phyloP scores from a whole-genome alignment of 2,113 vertebrate species.

The Mustelus asterias region DNA sequence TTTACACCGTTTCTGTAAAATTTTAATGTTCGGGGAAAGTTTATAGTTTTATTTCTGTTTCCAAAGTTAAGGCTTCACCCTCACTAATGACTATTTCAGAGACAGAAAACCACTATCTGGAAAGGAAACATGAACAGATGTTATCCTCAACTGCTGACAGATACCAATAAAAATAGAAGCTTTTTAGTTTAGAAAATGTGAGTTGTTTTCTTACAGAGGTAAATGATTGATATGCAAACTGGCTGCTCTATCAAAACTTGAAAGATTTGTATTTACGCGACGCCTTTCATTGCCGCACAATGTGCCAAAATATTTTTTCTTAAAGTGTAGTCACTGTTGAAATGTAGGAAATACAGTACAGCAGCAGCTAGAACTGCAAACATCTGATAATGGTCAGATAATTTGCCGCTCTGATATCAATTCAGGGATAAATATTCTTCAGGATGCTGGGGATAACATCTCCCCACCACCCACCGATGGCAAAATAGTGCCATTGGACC shows the following conservation, averaged over 20 bases:
- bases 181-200: neutral
- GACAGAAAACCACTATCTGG: neutral
- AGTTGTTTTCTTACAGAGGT: neutral
- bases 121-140: conserved; percentile 1
- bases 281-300: neutral
- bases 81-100: conserved; percentile 10
- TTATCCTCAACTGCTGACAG: neutral
- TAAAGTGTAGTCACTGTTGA: neutral
- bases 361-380: neutral
- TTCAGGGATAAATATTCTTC: neutral
- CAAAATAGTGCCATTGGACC: neutral
- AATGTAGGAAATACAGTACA: neutral
- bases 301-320: neutral
- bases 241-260: neutral
- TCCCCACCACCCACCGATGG: too few species aligned
- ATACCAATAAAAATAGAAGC: neutral
- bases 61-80: neutral
- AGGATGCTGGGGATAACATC: too few species aligned
- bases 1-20: neutral
- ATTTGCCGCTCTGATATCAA: neutral
- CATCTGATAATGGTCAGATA: neutral
- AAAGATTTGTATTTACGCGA: neutral
- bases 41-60: neutral
- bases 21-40: neutral
- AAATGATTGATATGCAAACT: neutral